Evolutionary conservation across 2,797 vertebrate genomes (phyloP).

Genomic region (Dallia pectoralis): DNA sequence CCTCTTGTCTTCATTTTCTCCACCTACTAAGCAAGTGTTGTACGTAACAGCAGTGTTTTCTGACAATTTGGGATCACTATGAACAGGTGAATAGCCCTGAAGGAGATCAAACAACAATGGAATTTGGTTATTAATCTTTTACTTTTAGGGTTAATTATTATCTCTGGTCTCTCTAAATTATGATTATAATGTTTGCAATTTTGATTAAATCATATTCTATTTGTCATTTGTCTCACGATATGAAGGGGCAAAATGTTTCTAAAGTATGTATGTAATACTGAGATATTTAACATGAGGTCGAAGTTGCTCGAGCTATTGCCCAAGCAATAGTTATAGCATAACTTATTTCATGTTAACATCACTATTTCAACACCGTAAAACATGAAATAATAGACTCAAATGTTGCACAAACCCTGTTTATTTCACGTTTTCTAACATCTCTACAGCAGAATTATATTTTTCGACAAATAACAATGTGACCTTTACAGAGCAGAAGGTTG

Average conservation of each 20-base stretch:
- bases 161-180: too few species aligned
- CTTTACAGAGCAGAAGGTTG: constrained; percentile 9
- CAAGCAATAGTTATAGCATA: too few species aligned
- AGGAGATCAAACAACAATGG: too few species aligned
- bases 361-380: neutral
- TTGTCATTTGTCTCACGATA: neutral
- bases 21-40: too few species aligned
- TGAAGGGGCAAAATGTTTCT: neutral
- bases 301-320: neutral
- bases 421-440: neutral
- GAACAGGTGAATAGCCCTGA: too few species aligned
- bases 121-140: too few species aligned
- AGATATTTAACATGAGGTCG: neutral
- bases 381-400: neutral
- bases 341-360: neutral
- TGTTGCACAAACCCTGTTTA: neutral
- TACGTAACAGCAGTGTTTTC: too few species aligned
- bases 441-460: neutral
- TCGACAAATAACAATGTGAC: constrained; percentile 12
- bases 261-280: neutral
- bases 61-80: too few species aligned
- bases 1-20: too few species aligned
- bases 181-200: too few species aligned
- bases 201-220: too few species aligned
- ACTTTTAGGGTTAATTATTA: too few species aligned